Percentiles rank a stretch among this genome's conserved stretches.
Conservation (phyloP, 1,140 invertebrate genomes). For the Leptinotarsa undecemlineata region DNA sequence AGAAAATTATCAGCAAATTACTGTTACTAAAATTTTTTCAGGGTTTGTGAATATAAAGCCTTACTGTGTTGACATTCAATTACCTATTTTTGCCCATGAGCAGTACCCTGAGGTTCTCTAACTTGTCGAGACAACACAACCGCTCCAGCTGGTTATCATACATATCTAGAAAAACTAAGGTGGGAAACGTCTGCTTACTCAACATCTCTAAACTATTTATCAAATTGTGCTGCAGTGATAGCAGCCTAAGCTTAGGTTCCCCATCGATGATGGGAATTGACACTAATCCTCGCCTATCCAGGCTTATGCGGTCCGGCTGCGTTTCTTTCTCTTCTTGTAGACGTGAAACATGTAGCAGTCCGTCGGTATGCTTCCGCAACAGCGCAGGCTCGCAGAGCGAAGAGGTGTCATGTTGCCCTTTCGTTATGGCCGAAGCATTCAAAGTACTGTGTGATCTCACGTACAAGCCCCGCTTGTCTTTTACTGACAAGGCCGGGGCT, state of each 20-base stretch:
- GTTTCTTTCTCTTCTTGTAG: conserved; percentile 71
- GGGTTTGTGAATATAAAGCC: too few relatives aligned
- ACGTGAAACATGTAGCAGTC: conserved; percentile 64
- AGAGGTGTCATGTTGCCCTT: conserved; percentile 37
- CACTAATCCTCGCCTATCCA: conserved; percentile 75
- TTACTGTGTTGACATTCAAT: not conserved
- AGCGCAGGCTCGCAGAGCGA: conserved; percentile 40
- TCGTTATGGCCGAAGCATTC: conserved; percentile 48
- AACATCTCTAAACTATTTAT: conserved; percentile 75
- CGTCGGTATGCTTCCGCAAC: conserved; percentile 47
- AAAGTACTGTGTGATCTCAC: conserved; percentile 62
- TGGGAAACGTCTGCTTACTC: conserved; percentile 64
- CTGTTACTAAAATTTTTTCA: too few relatives aligned
- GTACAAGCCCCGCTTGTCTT: conserved; percentile 56
- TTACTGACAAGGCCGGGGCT: conserved; percentile 62
- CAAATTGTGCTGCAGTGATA: conserved; percentile 90
- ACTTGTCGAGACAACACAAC: conserved; percentile 73
- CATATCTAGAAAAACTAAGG: conserved; percentile 88
- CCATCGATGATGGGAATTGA: conserved; percentile 78
- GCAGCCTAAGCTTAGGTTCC: conserved; percentile 71
- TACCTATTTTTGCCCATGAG: conserved; percentile 86
- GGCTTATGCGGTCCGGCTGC: conserved; percentile 75
- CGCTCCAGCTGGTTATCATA: conserved; percentile 93
- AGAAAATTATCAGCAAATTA: too few relatives aligned
- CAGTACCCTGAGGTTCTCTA: conserved; percentile 80